Conservation (phyloP, 35 echinoderm and acorn worm species). For the Chiridota heheva region DNA sequence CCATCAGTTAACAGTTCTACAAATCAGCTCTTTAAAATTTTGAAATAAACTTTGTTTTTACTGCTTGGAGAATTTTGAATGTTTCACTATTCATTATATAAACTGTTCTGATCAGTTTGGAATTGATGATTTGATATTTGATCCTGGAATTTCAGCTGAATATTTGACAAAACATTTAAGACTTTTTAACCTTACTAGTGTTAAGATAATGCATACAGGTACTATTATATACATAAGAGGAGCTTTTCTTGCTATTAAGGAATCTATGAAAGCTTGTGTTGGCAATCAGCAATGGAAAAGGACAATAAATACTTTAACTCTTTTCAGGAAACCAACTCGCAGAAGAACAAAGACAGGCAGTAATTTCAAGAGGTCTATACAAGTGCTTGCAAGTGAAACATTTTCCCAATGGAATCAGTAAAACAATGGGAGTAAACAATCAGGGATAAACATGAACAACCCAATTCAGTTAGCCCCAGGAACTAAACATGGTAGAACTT, state of each 20-base stretch:
- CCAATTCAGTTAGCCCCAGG: constrained; percentile 1
- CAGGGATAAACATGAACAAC: background rate
- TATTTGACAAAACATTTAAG: background rate
- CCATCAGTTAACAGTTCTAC: constrained; percentile 26
- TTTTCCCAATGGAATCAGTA: background rate
- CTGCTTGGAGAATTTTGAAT: constrained; percentile 22
- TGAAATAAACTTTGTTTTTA: constrained; percentile 9
- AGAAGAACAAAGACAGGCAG: constrained; percentile 16
- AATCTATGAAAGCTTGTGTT: constrained; percentile 10
- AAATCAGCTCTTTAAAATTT: background rate
- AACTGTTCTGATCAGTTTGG: constrained; percentile 12
- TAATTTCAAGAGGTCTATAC: constrained; percentile 10
- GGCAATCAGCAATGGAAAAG: constrained; percentile 25
- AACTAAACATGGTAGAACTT: background rate
- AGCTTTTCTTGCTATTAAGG: constrained; percentile 14
- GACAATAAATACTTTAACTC: constrained; percentile 8
- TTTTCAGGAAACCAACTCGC: constrained; percentile 24
- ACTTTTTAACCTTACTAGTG: constrained; percentile 42
- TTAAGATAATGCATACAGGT: constrained; percentile 21
- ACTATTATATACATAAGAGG: constrained; percentile 12
- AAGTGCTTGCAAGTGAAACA: background rate
- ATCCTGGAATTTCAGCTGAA: background rate
- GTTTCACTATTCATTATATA: background rate
- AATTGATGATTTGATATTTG: background rate
- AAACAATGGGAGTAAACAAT: background rate